These are phyloP conservation scores for Anoura caudifer DNA, from an alignment of 2,113 vertebrate genomes.

Conservation along the genomic window DNA sequence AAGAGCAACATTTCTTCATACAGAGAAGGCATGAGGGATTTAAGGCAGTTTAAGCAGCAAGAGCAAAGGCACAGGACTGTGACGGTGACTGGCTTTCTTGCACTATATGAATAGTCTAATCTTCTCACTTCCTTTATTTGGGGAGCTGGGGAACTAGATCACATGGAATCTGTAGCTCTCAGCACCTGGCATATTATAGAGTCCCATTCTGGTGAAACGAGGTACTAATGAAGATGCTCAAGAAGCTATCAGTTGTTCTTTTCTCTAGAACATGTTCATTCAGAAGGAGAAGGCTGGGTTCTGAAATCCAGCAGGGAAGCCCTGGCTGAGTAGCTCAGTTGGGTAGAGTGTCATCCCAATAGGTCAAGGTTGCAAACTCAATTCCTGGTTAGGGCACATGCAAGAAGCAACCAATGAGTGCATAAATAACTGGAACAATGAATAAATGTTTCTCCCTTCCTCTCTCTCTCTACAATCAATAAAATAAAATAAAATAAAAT, in stretches of 20 bases:
- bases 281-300: slow-evolving; percentile 32
- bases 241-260: not conserved
- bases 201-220: not conserved
- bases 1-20: not conserved
- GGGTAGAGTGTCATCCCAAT: no score
- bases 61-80: not conserved
- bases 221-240: not conserved
- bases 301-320: not conserved
- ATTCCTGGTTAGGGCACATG: no score
- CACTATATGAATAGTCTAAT: no score
- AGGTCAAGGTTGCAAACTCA: no score
- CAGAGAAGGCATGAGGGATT: not conserved
- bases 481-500: no score
- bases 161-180: not conserved
- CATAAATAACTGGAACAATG: no score
- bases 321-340: no score
- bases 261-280: slow-evolving; percentile 17
- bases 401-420: no score
- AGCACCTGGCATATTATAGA: not conserved
- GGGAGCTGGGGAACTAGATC: not conserved
- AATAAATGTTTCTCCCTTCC: no score
- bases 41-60: not conserved
- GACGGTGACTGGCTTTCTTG: not conserved
- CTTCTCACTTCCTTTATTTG: not conserved
- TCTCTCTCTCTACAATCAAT: no score